Conservation (phyloP, 2,113 vertebrate species). For the Atrichornis clamosus region DNA sequence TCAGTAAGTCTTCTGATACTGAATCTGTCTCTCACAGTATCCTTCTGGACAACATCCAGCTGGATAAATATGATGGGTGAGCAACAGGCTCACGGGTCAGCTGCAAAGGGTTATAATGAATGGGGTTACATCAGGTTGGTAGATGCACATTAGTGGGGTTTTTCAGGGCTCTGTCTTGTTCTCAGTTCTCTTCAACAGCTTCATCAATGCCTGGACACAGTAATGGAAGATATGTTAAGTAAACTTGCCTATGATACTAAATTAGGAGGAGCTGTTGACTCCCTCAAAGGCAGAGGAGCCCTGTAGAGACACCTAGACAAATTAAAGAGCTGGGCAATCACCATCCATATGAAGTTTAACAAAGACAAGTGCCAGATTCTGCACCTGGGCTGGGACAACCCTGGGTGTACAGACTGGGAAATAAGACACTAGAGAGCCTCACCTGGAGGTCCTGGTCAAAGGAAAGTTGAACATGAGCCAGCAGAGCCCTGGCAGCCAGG, state of each 20-base stretch:
- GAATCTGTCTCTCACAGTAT: neutral
- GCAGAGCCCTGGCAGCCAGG: neutral
- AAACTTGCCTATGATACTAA: neutral
- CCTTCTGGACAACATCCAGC: neutral
- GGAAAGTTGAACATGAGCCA: neutral
- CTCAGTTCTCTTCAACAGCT: neutral
- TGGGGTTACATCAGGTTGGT: neutral
- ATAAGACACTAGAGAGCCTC: neutral
- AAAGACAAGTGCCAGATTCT: neutral
- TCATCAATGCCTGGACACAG: neutral
- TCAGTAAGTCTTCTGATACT: neutral
- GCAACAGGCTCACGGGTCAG: neutral
- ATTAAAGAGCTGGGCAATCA: neutral
- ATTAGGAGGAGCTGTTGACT: neutral
- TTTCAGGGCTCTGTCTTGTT: neutral
- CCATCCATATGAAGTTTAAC: neutral
- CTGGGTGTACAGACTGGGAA: neutral
- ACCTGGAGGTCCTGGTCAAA: too few species aligned
- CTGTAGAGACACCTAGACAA: neutral
- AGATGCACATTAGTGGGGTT: too few species aligned
- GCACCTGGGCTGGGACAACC: too few species aligned
- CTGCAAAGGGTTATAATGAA: rapidly evolving
- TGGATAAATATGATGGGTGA: neutral
- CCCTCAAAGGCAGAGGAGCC: neutral
- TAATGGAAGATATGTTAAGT: neutral